Evolutionary conservation across 2,113 vertebrate genomes (phyloP).

Genomic region (Euleptes europaea): DNA sequence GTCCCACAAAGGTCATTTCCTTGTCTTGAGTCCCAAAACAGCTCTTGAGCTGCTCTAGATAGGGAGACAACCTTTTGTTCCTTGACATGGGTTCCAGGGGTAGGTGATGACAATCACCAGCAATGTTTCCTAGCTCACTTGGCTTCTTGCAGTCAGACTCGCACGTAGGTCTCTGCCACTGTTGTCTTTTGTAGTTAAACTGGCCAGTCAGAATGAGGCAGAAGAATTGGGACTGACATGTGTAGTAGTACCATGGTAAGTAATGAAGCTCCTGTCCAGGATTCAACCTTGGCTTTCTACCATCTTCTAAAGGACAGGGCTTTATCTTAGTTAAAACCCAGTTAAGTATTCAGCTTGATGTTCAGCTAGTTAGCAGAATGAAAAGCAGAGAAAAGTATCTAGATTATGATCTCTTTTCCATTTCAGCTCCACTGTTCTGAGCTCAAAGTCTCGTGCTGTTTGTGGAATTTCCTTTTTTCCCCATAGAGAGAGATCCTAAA

Average conservation of each 20-base stretch:
- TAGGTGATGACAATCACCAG: too few relatives aligned
- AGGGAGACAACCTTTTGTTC: background rate
- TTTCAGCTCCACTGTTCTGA: background rate
- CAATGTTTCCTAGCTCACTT: background rate
- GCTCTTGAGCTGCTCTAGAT: background rate
- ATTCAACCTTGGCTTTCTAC: background rate
- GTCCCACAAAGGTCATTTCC: background rate
- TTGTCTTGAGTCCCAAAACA: background rate
- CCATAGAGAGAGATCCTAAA: too few relatives aligned
- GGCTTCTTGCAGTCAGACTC: background rate
- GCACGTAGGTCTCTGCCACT: background rate
- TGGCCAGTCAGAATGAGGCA: background rate
- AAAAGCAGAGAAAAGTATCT: background rate
- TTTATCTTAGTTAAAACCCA: background rate
- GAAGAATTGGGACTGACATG: background rate
- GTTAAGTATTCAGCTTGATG: background rate
- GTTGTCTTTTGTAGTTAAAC: background rate
- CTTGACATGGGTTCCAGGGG: background rate
- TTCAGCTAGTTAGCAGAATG: background rate
- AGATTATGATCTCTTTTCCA: background rate
- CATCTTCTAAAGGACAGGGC: background rate
- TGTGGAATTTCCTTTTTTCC: background rate
- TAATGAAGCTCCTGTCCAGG: background rate
- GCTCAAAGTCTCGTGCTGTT: background rate
- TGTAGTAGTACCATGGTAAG: background rate